Evolutionary conservation across 1,140 invertebrate genomes (phyloP), one percentile per base, ranked within the genome.

Genomic region (Pseudomyrmex gracilis): DNA sequence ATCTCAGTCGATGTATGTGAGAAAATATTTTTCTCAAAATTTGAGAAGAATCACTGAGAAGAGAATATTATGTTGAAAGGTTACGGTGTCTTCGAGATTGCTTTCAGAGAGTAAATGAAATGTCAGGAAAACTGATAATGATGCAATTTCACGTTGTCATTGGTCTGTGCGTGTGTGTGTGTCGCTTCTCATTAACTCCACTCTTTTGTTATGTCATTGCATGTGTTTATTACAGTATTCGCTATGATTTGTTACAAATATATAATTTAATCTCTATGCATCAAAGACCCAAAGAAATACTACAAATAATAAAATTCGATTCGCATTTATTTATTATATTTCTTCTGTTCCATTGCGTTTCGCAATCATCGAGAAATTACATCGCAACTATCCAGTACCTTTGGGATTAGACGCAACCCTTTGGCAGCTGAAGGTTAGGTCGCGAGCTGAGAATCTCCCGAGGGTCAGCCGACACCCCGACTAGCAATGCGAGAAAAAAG

Each of bases 401-500:
- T 80, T 20, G 22, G 15, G 51, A 47, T 2, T 7, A 60, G 45
- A 13, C n/a, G 10, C 45, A 47, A 70, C 47, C 20, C 20, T 71
- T 58, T 58, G 66, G 8, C 17, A 17, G 4, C 2, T 15, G 49
- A 68, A 45, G 63, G 53, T 66, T 43, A 55, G 8, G 61, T 70
- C 64, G 45, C 64, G 45, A 70, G 43, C 13, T 34, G 34, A 34
- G 10, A n/a, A 24, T 70, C 43, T 34, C 34, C 34, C 5, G 64
- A 67, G 80, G 57, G 67, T 85, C 85, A 85, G 20, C 67, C 76
- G 74, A 78, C 85, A 80, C 67, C 71, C 55, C 51, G 63, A 17
- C 20, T 45, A 12, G 53, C 47, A 87, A 87, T 24, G 61, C 15
- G 73, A 82, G 55, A 66, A 77, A 88, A 87, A 87, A 85, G 76